Evolutionary conservation across 1,140 invertebrate genomes (phyloP), one percentile per base, ranked within the genome.

Genomic region (Pogonomyrmex barbatus): DNA sequence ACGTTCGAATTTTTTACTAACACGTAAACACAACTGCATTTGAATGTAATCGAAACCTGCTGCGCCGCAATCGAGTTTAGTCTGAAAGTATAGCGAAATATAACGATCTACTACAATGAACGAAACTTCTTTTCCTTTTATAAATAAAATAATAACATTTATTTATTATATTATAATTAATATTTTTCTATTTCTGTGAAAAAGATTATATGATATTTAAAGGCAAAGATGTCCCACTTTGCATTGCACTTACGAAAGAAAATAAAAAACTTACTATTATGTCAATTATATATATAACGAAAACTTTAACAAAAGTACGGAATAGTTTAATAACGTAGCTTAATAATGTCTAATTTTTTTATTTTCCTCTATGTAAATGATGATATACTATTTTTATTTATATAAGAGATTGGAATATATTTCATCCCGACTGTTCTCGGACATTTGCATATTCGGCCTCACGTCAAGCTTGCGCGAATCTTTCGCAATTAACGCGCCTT

Each of bases 11-110:
- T 42, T 75, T 42, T 75, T 60, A 75, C 30, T 30, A 42, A n/a
- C 54, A 60, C 54, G 3, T 10, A 75, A 75, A 75, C 33, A 58
- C 42, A 58, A 75, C 50, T 52, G 17, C 70, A 56, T 73, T 56
- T 56, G 42, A 73, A 56, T 30, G 36, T 75, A 73, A 56, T 73
- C 10, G 17, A 73, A 73, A 73, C 47, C 54, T 73, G 56, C 17
- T 17, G 33, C n/a, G 39, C 52, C 39, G 33, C 50, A 73, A 54
- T 71, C 17, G 52, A 73, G 42, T 2, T n/a, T 73, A 42, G 36
- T n/a, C 36, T 36, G 24, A 36, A 9, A 39, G 36, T 56, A 39
- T 33, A 24, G 36, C 10, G 5, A 17, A 56, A 73, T 56, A 10
- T 47, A 47, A 68, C 17, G 56, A 17, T 39, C 33, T 56, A 14